Conservation (phyloP, 2,797 vertebrate genomes). For the Rhabdomys pumilio region DNA sequence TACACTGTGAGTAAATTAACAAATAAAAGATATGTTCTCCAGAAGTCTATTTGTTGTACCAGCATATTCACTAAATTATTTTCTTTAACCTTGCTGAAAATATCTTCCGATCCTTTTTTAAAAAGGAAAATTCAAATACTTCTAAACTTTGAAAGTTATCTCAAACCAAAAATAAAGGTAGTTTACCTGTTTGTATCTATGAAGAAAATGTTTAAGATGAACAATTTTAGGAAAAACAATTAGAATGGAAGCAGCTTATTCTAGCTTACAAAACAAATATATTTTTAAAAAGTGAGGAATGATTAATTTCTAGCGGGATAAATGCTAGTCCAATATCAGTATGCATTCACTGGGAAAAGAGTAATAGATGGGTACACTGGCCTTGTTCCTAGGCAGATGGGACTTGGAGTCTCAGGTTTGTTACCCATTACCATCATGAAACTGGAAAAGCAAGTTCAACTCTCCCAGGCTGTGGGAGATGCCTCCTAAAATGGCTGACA, state of each 20-base stretch:
- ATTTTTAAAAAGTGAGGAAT: slow-evolving; percentile 22
- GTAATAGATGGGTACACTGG: neutral
- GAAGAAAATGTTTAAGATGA: slow-evolving; percentile 70
- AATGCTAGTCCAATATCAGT: slow-evolving; percentile 9
- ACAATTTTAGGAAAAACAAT: slow-evolving; percentile 18
- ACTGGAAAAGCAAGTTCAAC: slow-evolving; percentile 64
- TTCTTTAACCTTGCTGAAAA: slow-evolving; percentile 54
- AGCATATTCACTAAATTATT: slow-evolving; percentile 26
- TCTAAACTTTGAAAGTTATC: slow-evolving; percentile 63
- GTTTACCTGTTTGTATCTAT: slow-evolving; percentile 30
- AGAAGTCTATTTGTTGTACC: slow-evolving; percentile 48
- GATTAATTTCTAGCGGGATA: slow-evolving; percentile 56
- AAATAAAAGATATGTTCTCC: slow-evolving; percentile 53
- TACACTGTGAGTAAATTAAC: slow-evolving; percentile 62
- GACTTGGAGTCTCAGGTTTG: slow-evolving; percentile 59
- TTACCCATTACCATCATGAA: slow-evolving; percentile 53
- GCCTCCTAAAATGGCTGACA: slow-evolving; percentile 55
- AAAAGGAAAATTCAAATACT: slow-evolving; percentile 42
- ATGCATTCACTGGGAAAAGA: slow-evolving; percentile 48
- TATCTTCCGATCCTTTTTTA: slow-evolving; percentile 50
- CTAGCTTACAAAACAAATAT: slow-evolving; percentile 35
- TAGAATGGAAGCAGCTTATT: slow-evolving; percentile 37
- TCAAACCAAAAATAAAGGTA: slow-evolving; percentile 45
- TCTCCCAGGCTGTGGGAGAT: slow-evolving; percentile 1
- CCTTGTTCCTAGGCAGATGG: slow-evolving; percentile 28